These are phyloP conservation scores for Lacanobia oleracea DNA, from an alignment of 2,888 invertebrate species.

Conservation along the genomic window DNA sequence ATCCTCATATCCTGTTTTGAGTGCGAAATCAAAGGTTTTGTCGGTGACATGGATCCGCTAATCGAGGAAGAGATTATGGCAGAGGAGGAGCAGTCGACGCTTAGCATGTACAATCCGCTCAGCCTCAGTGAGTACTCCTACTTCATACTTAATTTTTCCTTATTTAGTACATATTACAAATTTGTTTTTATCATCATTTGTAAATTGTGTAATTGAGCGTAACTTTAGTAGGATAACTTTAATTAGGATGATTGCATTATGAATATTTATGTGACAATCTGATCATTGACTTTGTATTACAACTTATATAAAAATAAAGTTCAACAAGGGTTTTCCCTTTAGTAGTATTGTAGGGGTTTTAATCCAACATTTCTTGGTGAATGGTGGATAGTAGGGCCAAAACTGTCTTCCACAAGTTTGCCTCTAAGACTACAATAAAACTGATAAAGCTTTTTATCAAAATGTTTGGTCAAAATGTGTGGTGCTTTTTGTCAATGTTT, in stretches of 20 bases:
- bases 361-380: no score
- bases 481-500: no score
- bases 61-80: conserved; percentile 59
- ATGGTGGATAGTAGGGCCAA: no score
- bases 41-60: conserved; percentile 67
- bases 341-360: no score
- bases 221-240: not conserved
- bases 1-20: conserved; percentile 54
- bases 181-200: not conserved
- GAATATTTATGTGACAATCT: not conserved
- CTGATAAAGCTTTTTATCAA: no score
- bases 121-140: conserved; percentile 67
- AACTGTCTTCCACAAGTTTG: no score
- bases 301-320: no score
- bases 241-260: not conserved
- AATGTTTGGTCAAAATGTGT: no score
- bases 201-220: not conserved
- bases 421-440: no score
- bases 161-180: not conserved
- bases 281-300: not conserved
- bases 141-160: not conserved
- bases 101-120: conserved; percentile 70
- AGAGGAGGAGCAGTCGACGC: conserved; percentile 40
- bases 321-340: no score
- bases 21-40: conserved; percentile 16